phyloP scores from a whole-genome alignment of 1,140 invertebrate species.

The Ridgeia piscesae region DNA sequence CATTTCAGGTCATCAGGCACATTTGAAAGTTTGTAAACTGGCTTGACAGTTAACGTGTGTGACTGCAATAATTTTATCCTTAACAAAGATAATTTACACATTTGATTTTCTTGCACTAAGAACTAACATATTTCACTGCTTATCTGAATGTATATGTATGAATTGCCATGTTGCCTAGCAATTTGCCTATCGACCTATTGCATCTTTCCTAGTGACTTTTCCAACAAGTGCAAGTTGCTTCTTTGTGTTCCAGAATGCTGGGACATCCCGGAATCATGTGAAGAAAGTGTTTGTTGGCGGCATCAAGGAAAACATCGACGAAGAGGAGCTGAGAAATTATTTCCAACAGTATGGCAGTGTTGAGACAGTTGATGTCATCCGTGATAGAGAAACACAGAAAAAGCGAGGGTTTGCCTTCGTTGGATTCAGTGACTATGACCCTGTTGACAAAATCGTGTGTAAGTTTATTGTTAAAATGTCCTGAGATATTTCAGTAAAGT shows the following conservation, averaged over 20 bases:
- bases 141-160: too few relatives aligned
- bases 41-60: too few relatives aligned
- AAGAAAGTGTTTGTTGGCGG: constrained; percentile 95
- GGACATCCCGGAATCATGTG: constrained; percentile 89
- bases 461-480: constrained; percentile 6
- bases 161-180: too few relatives aligned
- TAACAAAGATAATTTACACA: too few relatives aligned
- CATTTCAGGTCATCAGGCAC: too few relatives aligned
- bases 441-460: constrained; percentile 38
- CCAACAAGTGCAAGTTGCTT: neutral
- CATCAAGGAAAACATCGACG: constrained; percentile 56
- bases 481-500: too few relatives aligned
- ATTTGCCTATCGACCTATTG: too few relatives aligned
- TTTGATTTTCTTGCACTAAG: too few relatives aligned
- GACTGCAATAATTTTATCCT: too few relatives aligned
- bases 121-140: too few relatives aligned
- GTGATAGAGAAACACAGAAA: constrained; percentile 35
- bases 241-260: neutral
- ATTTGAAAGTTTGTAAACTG: too few relatives aligned
- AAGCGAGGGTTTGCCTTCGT: constrained; percentile 39
- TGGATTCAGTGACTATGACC: constrained; percentile 38
- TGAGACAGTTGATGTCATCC: constrained; percentile 35
- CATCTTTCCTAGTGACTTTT: too few relatives aligned
- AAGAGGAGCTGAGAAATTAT: constrained; percentile 33
- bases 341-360: constrained; percentile 39